phyloP scores from a whole-genome alignment of 1,140 invertebrate genomes.

The Bombus haemorrhoidalis region DNA sequence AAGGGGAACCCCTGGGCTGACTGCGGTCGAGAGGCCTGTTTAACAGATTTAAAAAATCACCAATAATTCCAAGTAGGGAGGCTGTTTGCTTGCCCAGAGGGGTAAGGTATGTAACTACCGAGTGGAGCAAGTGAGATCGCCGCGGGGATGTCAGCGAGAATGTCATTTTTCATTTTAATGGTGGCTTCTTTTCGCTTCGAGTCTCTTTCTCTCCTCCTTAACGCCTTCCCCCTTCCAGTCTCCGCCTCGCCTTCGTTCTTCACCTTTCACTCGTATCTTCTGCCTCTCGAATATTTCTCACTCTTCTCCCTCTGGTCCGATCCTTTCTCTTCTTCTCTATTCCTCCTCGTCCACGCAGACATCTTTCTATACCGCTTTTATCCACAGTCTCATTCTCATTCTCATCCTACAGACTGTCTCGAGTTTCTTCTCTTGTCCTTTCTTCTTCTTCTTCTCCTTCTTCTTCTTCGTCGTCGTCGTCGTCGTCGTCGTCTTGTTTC shows the following conservation, averaged over 20 bases:
- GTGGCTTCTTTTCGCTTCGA: conserved; percentile 67
- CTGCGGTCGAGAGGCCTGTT: conserved; percentile 81
- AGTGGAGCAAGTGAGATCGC: conserved; percentile 54
- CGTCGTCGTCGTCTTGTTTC: no score
- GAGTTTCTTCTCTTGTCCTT: background rate
- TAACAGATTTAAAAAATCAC: conserved; percentile 82
- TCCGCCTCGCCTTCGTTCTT: background rate
- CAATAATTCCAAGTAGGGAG: conserved; percentile 62
- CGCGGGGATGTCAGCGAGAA: conserved; percentile 66
- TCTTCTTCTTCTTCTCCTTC: background rate
- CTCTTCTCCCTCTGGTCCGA: conserved; percentile 61
- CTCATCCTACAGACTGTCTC: background rate
- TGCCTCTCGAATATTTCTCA: conserved; percentile 36
- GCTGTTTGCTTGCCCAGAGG: conserved; percentile 56
- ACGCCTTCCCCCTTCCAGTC: background rate
- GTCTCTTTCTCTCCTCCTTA: conserved; percentile 31
- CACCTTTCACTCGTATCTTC: background rate
- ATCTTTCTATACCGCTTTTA: conserved; percentile 21
- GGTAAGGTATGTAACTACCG: conserved; percentile 54
- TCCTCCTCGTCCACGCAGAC: background rate
- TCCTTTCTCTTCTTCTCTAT: conserved; percentile 15
- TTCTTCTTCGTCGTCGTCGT: no score
- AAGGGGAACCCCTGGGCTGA: conserved; percentile 50
- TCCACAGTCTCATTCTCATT: conserved; percentile 30
- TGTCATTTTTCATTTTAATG: conserved; percentile 84